A percentile compares a stretch with the other conserved stretches of the same genome.
phyloP scores from a whole-genome alignment of 2,113 vertebrate species.

The Clarias batrachus region DNA sequence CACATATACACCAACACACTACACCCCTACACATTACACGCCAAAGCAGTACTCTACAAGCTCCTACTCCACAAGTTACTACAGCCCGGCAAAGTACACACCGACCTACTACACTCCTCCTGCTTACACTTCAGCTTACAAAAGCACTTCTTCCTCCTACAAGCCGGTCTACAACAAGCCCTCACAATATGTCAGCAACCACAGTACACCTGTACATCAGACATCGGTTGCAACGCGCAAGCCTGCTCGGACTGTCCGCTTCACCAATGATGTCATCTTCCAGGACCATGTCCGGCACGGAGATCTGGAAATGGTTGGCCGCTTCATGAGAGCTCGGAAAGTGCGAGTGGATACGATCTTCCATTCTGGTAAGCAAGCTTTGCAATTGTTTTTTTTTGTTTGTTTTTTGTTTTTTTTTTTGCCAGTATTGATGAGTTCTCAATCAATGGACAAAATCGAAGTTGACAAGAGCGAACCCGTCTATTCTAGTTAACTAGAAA shows the following conservation, averaged over 20 bases:
- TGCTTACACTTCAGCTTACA: conserved; percentile 62
- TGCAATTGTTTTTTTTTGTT: not conserved
- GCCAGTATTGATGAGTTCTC: not conserved
- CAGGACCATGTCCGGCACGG: conserved; percentile 89
- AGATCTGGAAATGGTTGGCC: conserved; percentile 90
- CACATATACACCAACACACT: conserved; percentile 55
- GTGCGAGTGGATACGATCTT: conserved; percentile 87
- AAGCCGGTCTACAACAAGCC: conserved; percentile 61
- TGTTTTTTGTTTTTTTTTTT: not conserved
- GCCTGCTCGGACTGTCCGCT: conserved; percentile 77
- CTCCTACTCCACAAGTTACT: conserved; percentile 42
- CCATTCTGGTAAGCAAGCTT: conserved; percentile 82
- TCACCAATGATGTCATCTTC: conserved; percentile 89
- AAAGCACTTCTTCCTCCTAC: conserved; percentile 56
- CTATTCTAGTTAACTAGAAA: not conserved
- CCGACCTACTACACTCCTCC: conserved; percentile 45
- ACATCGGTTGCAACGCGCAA: conserved; percentile 54
- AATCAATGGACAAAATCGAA: not conserved
- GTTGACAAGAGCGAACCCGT: not conserved
- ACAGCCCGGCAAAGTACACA: conserved; percentile 55
- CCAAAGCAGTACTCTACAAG: conserved; percentile 58
- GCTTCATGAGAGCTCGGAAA: conserved; percentile 89
- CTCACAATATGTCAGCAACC: conserved; percentile 55
- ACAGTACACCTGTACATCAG: conserved; percentile 46
- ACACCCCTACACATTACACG: conserved; percentile 59